Base-by-base conservation (phyloP, 2,888 invertebrate genomes). In the Clanis bilineata region DNA sequence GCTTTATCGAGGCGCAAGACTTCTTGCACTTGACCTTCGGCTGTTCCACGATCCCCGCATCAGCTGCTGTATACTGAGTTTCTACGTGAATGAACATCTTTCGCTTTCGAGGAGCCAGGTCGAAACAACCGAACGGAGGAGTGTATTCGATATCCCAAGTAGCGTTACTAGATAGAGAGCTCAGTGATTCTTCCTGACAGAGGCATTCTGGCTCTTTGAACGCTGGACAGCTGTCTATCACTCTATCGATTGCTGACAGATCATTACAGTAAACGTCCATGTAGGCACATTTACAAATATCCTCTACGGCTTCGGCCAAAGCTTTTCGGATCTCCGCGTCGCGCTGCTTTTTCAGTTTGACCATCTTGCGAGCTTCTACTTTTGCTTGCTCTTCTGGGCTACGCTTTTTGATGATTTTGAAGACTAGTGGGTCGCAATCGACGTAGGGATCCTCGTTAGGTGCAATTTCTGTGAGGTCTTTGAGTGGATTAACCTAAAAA, bases 71-170 rank as follows among this genome's bases (percentile, higher is more conserved):
- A 69, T 95, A 95, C 71, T 95, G 95, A 0, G 95, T 94, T 59
- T 94, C 94, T 0, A 90, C 92, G 65, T 94, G 94, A 1, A 94
- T 83, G 66, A 93, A 93, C 0, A 84, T 85, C 62, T 82, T 83
- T 2, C 86, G 81, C 56, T 90, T 86, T 9, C 93, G 88, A 0
- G 93, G 86, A 60, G 93, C 89, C 1, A 94, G 90, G 67, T 93
- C 94, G 57, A 95, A 94, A 41, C 95, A 90, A 0, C 95, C 95
- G 44, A 95, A 95, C 0, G 95, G 95, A 0, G 95, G 95, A 0
- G 95, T 95, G 58, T 95, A 95, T 62, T 95, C 95, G 43, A 95
- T 94, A 70, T 95, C 95, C 82, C 95, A 93, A 60, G 95, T 95
- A 1, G 94, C 94, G 63, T 95, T 95, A 58, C 93, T 93, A 0